phyloP scores from a whole-genome alignment of 1,140 invertebrate species.

The Delia radicum region DNA sequence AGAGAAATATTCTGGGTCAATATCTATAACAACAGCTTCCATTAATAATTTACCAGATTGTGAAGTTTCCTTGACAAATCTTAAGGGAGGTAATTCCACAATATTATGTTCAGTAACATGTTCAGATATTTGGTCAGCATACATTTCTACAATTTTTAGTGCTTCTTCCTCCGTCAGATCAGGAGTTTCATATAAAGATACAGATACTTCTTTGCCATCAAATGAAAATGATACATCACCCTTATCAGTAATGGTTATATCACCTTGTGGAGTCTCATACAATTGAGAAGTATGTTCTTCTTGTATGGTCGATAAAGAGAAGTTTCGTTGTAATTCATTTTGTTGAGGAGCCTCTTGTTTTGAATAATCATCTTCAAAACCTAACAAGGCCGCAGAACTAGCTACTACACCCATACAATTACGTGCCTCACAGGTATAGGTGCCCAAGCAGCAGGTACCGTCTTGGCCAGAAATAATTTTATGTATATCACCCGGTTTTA shows the following conservation, averaged over 20 bases:
- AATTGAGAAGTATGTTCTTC: conserved; percentile 87
- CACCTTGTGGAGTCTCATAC: conserved; percentile 76
- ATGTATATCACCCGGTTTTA: conserved; percentile 89
- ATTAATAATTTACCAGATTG: conserved; percentile 82
- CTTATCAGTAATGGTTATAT: conserved; percentile 75
- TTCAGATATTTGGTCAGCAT: conserved; percentile 87
- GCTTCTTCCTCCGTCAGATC: conserved; percentile 90
- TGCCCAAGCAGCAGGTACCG: conserved; percentile 86
- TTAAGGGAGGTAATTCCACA: conserved; percentile 81
- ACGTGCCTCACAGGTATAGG: conserved; percentile 88
- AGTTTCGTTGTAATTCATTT: conserved; percentile 67
- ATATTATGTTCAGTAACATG: conserved; percentile 85
- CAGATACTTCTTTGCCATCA: conserved; percentile 87
- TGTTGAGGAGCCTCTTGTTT: conserved; percentile 51
- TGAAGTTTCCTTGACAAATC: conserved; percentile 86
- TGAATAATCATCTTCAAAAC: conserved; percentile 75
- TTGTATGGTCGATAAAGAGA: conserved; percentile 84
- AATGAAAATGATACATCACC: conserved; percentile 86
- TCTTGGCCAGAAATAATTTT: conserved; percentile 86
- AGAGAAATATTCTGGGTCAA: conserved; percentile 79
- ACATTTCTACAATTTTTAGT: conserved; percentile 89
- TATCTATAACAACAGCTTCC: conserved; percentile 89
- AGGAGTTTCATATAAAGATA: conserved; percentile 87
- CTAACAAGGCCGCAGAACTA: conserved; percentile 82
- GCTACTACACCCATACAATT: conserved; percentile 91